Base-by-base conservation (phyloP, 2,888 invertebrate species). In the Adelognathus sp. region DNA sequence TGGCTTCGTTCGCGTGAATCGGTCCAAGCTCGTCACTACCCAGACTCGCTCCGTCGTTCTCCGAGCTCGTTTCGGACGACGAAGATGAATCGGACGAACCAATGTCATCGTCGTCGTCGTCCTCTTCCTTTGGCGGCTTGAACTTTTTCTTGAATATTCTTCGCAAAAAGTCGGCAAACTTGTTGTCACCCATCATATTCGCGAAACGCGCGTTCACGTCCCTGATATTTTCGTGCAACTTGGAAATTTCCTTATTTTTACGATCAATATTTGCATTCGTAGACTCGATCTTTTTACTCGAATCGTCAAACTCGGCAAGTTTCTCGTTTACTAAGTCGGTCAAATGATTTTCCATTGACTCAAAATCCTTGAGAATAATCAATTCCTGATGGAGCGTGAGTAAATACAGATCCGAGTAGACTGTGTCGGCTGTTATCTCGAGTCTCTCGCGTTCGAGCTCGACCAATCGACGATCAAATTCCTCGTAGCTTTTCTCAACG, bases 101-200 rank as follows among this genome's bases (percentile, higher is more conserved):
- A 2, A 50, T 33, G 58, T 54, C 52, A 54, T 85, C 86, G 92
- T 93, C 94, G 72, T 93, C 93, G 3, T 93, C 93, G 58, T 92
- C 92, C 3, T 92, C 92, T 86, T 95, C 93, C 86, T 95, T 95
- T 0, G 94, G 94, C 4, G 95, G 94, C 79, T 95, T 95, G 86
- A 95, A 96, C 86, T 96, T 97, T 88, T 97, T 98, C 87, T 95
- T 96, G 87, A 96, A 98, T 70, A 98, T 97, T 86, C 95, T 94
- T 18, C 94, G 93, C 46, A 98, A 90, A 87, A 97, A 97, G 84
- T 96, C 95, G 4, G 93, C 94, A 89, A 96, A 97, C 88, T 96
- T 96, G 87, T 96, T 95, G 67, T 96, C 95, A 46, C 93, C 93
- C 0, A 94, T 93, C 5, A 93, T 92, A 29, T 90, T 92, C 69